These are phyloP conservation scores for Dendrocincla fuliginosa DNA, from an alignment of 2,797 vertebrate species.

Conservation along the genomic window DNA sequence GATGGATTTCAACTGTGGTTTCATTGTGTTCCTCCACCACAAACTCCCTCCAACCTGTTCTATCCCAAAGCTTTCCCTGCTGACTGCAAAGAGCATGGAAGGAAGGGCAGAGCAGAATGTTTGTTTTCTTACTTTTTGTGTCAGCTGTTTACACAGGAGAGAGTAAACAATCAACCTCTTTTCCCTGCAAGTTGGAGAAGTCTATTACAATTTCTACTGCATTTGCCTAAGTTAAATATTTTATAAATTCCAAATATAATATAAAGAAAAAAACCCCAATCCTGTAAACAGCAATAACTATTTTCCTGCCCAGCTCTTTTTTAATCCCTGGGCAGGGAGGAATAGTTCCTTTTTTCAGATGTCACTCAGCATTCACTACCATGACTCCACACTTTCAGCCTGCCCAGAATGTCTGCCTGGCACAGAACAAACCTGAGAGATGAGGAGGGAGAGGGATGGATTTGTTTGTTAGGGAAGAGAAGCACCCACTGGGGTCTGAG, in stretches of 20 bases:
- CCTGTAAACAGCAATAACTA: background rate
- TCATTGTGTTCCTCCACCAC: background rate
- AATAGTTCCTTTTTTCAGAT: background rate
- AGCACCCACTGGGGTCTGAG: background rate
- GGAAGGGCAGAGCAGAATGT: background rate
- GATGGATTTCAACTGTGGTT: fast-evolving
- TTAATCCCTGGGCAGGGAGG: background rate
- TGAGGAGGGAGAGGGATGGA: background rate
- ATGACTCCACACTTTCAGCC: background rate
- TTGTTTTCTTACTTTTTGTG: background rate
- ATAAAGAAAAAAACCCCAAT: background rate
- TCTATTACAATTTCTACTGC: background rate
- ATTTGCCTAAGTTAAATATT: constrained; percentile 35
- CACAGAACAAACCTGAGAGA: background rate
- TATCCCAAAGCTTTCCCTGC: background rate
- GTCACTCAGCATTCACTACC: background rate
- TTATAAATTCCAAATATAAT: background rate
- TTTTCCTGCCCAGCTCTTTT: background rate
- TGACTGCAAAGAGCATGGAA: background rate
- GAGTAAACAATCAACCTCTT: background rate
- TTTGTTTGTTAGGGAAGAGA: background rate
- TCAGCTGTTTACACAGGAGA: background rate
- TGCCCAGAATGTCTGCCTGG: background rate
- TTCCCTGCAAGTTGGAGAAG: background rate
- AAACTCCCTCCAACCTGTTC: fast-evolving